These are phyloP conservation scores for Galeopterus variegatus DNA, from an alignment of 2,113 vertebrate genomes.

Conservation along the genomic window DNA sequence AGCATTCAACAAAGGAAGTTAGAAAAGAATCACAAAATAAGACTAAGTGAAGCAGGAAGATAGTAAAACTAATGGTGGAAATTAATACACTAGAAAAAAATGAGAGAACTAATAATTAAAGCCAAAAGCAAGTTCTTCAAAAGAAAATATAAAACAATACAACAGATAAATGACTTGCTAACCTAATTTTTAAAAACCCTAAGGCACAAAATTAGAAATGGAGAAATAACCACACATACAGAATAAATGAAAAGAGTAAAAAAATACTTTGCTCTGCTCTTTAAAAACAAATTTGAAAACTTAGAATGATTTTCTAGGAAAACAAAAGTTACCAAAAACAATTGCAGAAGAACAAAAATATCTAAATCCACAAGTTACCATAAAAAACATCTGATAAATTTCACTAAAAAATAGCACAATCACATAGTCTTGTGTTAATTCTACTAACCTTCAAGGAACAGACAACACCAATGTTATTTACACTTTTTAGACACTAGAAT, in stretches of 20 bases:
- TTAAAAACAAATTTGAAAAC: slow-evolving; percentile 53
- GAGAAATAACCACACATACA: slow-evolving; percentile 35
- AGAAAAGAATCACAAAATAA: slow-evolving; percentile 41
- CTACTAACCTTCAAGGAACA: slow-evolving; percentile 17
- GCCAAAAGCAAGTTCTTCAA: slow-evolving; percentile 52
- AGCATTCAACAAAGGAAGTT: slow-evolving; percentile 39
- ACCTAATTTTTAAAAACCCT: slow-evolving; percentile 10
- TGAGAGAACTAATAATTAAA: slow-evolving; percentile 59
- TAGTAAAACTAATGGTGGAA: slow-evolving; percentile 49
- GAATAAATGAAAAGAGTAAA: slow-evolving; percentile 53
- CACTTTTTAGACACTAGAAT: slow-evolving; percentile 25
- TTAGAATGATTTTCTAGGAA: slow-evolving; percentile 17
- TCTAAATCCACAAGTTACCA: slow-evolving; percentile 28
- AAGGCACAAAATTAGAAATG: slow-evolving; percentile 40
- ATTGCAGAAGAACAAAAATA: slow-evolving; percentile 21
- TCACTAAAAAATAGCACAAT: slow-evolving; percentile 30
- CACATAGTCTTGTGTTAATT: slow-evolving; percentile 15
- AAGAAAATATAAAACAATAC: slow-evolving; percentile 64
- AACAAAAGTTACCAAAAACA: background rate
- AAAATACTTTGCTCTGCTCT: background rate
- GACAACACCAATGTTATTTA: slow-evolving; percentile 15
- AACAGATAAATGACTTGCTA: slow-evolving; percentile 45
- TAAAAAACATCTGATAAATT: slow-evolving; percentile 8
- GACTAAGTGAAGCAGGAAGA: slow-evolving; percentile 31
- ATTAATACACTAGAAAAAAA: slow-evolving; percentile 51